Evolutionary conservation across 1,140 invertebrate species (phyloP).

Genomic region (Drosophila dunni): DNA sequence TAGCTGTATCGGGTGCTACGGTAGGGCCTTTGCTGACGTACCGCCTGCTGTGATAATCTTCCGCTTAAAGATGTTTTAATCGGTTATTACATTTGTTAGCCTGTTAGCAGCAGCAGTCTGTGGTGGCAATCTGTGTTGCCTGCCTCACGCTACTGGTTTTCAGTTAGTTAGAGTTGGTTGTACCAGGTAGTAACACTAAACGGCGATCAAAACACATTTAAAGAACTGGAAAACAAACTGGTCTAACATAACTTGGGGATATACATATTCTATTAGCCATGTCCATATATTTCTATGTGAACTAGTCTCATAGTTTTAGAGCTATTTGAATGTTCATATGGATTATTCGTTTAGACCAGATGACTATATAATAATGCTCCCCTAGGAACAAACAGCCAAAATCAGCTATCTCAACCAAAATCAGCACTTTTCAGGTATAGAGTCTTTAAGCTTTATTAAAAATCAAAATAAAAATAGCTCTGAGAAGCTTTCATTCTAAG

Average conservation of each 20-base stretch:
- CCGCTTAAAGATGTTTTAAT: conserved; percentile 80
- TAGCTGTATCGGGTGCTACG: conserved; percentile 4
- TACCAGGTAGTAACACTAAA: background rate
- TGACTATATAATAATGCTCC: too few relatives aligned
- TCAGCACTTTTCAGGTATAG: too few relatives aligned
- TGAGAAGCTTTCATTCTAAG: background rate
- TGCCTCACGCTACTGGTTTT: conserved; percentile 37
- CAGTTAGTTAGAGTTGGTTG: conserved; percentile 9
- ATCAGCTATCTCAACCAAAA: too few relatives aligned
- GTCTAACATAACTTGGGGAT: too few relatives aligned
- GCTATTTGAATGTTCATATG: too few relatives aligned
- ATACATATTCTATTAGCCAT: too few relatives aligned
- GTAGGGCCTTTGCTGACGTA: background rate
- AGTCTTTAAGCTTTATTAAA: too few relatives aligned
- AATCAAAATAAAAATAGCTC: too few relatives aligned
- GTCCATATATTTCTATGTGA: too few relatives aligned
- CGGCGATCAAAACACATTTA: background rate
- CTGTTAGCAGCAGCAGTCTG: conserved; percentile 28
- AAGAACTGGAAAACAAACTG: background rate
- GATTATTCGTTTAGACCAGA: too few relatives aligned
- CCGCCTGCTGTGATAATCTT: conserved; percentile 79
- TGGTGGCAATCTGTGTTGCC: conserved; percentile 14
- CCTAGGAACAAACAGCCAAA: too few relatives aligned
- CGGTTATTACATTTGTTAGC: conserved; percentile 77
- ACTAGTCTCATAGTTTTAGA: too few relatives aligned